A percentile compares a stretch with the other conserved stretches of the same genome.
Conservation (phyloP, 2,888 invertebrate species). For the Lasioglossum oenotherae region DNA sequence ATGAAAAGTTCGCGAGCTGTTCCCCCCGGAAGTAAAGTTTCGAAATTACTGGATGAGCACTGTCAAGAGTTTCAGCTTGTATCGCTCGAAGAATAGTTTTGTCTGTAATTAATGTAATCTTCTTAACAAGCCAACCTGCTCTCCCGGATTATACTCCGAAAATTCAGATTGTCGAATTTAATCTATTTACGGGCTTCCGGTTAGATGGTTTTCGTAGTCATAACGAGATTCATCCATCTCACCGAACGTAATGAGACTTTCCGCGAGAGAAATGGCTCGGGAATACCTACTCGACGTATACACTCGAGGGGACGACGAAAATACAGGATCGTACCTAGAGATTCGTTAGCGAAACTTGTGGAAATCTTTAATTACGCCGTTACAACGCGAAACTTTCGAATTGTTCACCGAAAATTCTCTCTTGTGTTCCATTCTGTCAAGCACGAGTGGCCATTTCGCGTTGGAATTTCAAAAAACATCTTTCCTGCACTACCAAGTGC, state of each 20-base stretch:
- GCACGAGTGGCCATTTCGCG: not conserved
- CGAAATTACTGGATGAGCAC: not conserved
- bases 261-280: slow-evolving; percentile 60
- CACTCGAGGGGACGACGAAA: slow-evolving; percentile 53
- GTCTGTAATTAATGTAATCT: slow-evolving; percentile 19
- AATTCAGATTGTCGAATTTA: slow-evolving; percentile 60
- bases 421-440: not conserved
- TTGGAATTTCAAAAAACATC: not conserved
- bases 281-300: slow-evolving; percentile 55
- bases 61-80: not conserved
- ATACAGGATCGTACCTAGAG: slow-evolving; percentile 35
- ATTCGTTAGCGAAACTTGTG: slow-evolving; percentile 23
- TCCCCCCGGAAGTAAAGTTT: not conserved
- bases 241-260: slow-evolving; percentile 61
- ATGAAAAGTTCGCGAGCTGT: not conserved
- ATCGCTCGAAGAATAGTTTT: not conserved
- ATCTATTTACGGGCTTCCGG: slow-evolving; percentile 51
- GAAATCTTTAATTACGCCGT: slow-evolving; percentile 50
- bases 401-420: slow-evolving; percentile 10
- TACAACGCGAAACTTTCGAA: slow-evolving; percentile 11
- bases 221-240: slow-evolving; percentile 63
- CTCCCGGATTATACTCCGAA: slow-evolving; percentile 33
- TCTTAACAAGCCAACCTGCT: slow-evolving; percentile 24
- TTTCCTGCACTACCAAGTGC: not conserved
- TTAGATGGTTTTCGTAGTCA: slow-evolving; percentile 44